Base-by-base conservation (phyloP, 2,113 vertebrate species). In the Xenopus laevis region DNA sequence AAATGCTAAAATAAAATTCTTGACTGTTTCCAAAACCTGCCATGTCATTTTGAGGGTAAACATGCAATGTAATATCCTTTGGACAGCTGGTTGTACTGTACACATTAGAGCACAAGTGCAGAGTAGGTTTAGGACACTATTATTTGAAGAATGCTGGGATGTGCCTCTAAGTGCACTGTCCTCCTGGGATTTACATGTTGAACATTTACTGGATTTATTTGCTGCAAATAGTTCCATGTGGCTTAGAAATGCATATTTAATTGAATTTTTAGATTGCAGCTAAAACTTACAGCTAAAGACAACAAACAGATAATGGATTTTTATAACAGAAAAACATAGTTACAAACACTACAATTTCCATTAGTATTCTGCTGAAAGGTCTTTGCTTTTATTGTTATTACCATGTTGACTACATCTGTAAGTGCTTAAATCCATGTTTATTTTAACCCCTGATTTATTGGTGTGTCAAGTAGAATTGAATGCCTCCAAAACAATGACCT, bases 101-200 rank as follows among this genome's bases (percentile, higher is more conserved):
- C 52, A 68, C 40, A 66, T 53, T 68, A 74, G 23, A 52, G 57
- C 53, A 62, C 23, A 67, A 67, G 55, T 47, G 55, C 15, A 59
- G 65, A 55, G 58, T 46, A n/a, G 20, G 18, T 73, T 74, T 66
- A 61, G 18, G 18, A 50, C 57, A 60, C 50, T 64, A 44, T 55
- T 60, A 17, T 53, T 74, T 50, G 23, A 30, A 60, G 40, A 74
- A 74, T 60, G n/a, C 57, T 20, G 55, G 30, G 45, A 68, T 40
- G 60, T 50, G 50, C 65, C 12, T 3, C 63, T 66, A 74, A 74
- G 66, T 45, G 59, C 52, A 52, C 17, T 61, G 20, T 80, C 79
- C 82, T 68, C 64, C 16, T 68, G 85, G 84, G 81, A 88, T 85
- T 86, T 82, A 82, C 77, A 79, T 88, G 83, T 88, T 82, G 83